A percentile compares a stretch with the other conserved stretches of the same genome.
These are phyloP conservation scores for Drosophila paulistorum DNA, from an alignment of 1,140 invertebrate genomes.

Conservation along the genomic window DNA sequence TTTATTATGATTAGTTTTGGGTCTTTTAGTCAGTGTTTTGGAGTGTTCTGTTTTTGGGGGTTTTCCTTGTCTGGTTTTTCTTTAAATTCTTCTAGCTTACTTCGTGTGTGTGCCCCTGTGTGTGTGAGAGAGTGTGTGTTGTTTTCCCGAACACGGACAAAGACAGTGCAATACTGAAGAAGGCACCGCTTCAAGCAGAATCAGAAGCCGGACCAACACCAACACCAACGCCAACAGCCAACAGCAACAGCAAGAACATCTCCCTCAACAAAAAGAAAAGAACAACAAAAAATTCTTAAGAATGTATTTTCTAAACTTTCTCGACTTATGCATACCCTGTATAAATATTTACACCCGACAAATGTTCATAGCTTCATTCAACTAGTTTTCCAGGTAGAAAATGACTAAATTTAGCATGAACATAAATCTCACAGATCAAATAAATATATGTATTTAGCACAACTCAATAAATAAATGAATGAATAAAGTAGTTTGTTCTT, in stretches of 20 bases:
- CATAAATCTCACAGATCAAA: too few relatives aligned
- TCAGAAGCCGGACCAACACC: conserved; percentile 19
- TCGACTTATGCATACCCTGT: too few relatives aligned
- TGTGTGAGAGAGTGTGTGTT: neutral
- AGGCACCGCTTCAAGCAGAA: conserved; percentile 14
- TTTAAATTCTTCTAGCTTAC: neutral
- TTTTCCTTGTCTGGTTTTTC: neutral
- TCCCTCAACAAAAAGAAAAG: conserved; percentile 10
- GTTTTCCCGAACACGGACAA: conserved; percentile 29
- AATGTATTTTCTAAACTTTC: too few relatives aligned
- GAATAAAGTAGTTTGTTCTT: too few relatives aligned
- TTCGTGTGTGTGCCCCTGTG: neutral
- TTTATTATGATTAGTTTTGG: too few relatives aligned
- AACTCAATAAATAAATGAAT: too few relatives aligned
- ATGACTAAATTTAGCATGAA: too few relatives aligned
- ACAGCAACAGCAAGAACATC: conserved; percentile 25
- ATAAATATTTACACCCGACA: too few relatives aligned
- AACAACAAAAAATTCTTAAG: neutral
- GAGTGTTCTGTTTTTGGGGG: neutral
- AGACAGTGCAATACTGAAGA: conserved; percentile 47
- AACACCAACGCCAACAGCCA: conserved; percentile 20
- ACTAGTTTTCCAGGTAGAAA: too few relatives aligned
- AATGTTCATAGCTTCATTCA: too few relatives aligned
- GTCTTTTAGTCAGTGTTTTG: too few relatives aligned
- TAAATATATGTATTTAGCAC: too few relatives aligned